These are phyloP conservation scores for Percopsis transmontana DNA, from an alignment of 2,113 vertebrate species.

Conservation along the genomic window DNA sequence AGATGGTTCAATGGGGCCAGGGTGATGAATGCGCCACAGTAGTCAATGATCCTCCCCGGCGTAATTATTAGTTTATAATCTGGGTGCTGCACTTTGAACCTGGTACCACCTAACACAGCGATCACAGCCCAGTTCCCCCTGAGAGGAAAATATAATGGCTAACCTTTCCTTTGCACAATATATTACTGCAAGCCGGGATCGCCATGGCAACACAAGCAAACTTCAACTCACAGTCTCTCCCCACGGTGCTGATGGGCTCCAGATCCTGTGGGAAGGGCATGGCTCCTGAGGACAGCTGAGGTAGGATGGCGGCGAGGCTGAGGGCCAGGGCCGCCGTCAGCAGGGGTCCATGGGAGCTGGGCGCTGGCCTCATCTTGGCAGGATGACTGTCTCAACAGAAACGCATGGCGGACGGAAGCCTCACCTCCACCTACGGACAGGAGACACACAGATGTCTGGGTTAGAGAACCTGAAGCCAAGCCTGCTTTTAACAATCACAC, in stretches of 20 bases:
- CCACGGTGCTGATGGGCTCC: slow-evolving; percentile 77
- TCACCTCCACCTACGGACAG: slow-evolving; percentile 53
- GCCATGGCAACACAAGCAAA: slow-evolving; percentile 34
- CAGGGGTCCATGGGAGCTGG: slow-evolving; percentile 61
- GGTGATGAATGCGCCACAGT: slow-evolving; percentile 12
- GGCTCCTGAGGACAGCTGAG: slow-evolving; percentile 60
- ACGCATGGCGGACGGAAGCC: slow-evolving; percentile 68
- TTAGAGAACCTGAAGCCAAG: neutral
- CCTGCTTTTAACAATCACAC: neutral
- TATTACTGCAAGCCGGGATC: slow-evolving; percentile 17
- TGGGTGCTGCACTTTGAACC: neutral
- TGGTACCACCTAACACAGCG: slow-evolving; percentile 23
- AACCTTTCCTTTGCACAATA: slow-evolving; percentile 24
- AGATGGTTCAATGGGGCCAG: slow-evolving; percentile 11
- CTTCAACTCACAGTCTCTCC: slow-evolving; percentile 72
- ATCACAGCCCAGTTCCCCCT: neutral
- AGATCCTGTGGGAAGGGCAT: slow-evolving; percentile 80
- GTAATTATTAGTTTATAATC: neutral
- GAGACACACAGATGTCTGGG: slow-evolving; percentile 8
- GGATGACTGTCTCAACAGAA: slow-evolving; percentile 66
- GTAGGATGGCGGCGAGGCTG: slow-evolving; percentile 58
- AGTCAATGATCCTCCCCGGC: slow-evolving; percentile 4
- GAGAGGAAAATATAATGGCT: slow-evolving; percentile 5
- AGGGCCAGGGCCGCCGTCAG: slow-evolving; percentile 66
- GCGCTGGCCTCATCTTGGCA: slow-evolving; percentile 75